Evolutionary conservation across 2,797 vertebrate genomes (phyloP).

Genomic region (Eremophila alpestris): DNA sequence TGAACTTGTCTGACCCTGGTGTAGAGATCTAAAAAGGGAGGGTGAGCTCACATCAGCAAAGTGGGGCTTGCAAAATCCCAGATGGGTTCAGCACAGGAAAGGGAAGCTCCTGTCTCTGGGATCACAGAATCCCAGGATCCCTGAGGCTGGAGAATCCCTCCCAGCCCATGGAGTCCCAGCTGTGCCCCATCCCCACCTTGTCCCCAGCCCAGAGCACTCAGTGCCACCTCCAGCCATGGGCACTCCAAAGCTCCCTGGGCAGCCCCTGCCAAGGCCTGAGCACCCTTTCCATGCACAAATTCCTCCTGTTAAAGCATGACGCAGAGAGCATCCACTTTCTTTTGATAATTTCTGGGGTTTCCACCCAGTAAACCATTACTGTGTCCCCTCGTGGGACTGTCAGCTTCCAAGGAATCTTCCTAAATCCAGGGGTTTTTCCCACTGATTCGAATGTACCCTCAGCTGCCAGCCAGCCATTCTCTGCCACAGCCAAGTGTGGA

Average conservation of each 20-base stretch:
- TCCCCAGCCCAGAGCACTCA: background rate
- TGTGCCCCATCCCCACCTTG: background rate
- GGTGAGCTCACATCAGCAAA: background rate
- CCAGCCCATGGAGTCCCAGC: background rate
- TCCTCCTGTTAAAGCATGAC: background rate
- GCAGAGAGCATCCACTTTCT: background rate
- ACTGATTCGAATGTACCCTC: background rate
- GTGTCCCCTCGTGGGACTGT: accelerated
- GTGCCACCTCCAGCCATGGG: background rate
- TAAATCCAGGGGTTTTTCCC: background rate
- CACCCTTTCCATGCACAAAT: background rate
- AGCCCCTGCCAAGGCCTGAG: background rate
- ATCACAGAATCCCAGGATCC: background rate
- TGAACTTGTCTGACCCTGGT: background rate
- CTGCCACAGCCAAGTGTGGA: background rate
- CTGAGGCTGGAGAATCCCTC: background rate
- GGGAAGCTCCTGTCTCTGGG: background rate
- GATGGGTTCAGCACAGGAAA: background rate
- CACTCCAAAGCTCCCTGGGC: background rate
- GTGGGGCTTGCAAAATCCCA: background rate
- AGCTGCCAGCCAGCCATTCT: background rate
- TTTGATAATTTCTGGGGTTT: background rate
- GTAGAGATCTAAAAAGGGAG: background rate
- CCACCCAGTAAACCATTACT: background rate
- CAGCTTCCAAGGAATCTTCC: background rate